These are phyloP conservation scores for Sandelia bainsii DNA, from an alignment of 2,797 vertebrate genomes.

Conservation along the genomic window DNA sequence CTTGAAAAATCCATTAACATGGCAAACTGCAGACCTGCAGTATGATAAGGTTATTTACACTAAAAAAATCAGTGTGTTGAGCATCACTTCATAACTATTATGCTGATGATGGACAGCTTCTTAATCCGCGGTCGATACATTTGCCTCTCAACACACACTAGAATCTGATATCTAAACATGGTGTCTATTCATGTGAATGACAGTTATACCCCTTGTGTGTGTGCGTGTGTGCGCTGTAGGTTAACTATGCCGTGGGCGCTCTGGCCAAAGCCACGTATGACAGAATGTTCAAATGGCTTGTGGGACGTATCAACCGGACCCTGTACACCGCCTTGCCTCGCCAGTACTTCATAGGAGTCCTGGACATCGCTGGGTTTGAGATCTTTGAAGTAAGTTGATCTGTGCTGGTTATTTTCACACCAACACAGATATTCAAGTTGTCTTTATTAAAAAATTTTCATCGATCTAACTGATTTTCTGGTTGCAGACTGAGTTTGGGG, in stretches of 20 bases:
- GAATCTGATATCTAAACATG: conserved; percentile 67
- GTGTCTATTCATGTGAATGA: conserved; percentile 62
- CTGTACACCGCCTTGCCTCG: conserved; percentile 92
- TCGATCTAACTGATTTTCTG: not conserved
- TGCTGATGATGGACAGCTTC: conserved; percentile 22
- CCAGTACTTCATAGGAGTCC: conserved; percentile 95
- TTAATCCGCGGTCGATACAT: conserved; percentile 46
- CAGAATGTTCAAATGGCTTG: conserved; percentile 95
- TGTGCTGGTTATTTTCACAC: not conserved
- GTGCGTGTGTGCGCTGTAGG: conserved; percentile 77
- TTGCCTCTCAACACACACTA: conserved; percentile 36
- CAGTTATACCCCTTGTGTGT: conserved; percentile 50
- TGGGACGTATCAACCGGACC: conserved; percentile 92
- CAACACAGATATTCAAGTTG: not conserved
- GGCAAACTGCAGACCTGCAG: not conserved
- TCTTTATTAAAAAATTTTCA: not conserved
- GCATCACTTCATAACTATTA: conserved; percentile 2
- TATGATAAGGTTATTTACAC: not conserved
- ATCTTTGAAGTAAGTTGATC: conserved; percentile 90
- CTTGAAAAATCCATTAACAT: not conserved
- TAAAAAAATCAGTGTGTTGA: not conserved
- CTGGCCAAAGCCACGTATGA: conserved; percentile 96
- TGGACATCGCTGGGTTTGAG: conserved; percentile 97
- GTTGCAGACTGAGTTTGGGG: not conserved
- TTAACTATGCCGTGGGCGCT: conserved; percentile 93